These are phyloP conservation scores for Microctenopoma lineatum DNA, from an alignment of 2,797 vertebrate genomes.

Conservation along the genomic window DNA sequence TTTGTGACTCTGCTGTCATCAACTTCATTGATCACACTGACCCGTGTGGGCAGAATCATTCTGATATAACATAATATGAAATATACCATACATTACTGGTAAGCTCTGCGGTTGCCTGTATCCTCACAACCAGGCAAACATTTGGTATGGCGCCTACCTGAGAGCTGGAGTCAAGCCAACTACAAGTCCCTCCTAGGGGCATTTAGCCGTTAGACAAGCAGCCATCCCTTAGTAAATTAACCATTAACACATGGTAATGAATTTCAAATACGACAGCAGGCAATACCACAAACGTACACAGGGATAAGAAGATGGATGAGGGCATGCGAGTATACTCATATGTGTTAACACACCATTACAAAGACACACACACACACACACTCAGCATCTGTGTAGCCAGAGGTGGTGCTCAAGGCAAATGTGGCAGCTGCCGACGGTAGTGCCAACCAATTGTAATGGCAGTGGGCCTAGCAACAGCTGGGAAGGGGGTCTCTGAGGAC, in stretches of 20 bases:
- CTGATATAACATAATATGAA: slow-evolving; percentile 1
- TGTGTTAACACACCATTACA: slow-evolving; percentile 15
- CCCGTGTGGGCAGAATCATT: background rate
- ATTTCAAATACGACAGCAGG: slow-evolving; percentile 54
- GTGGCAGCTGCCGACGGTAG: slow-evolving; percentile 50
- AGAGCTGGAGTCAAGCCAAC: slow-evolving; percentile 4
- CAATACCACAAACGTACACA: slow-evolving; percentile 24
- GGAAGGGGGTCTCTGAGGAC: slow-evolving; percentile 50
- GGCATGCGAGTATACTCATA: slow-evolving; percentile 13
- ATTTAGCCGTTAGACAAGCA: slow-evolving; percentile 44
- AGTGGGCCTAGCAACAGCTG: slow-evolving; percentile 66
- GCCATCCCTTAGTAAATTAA: slow-evolving; percentile 32
- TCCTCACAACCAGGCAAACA: slow-evolving; percentile 9
- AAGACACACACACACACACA: background rate
- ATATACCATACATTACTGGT: background rate
- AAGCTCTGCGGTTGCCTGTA: background rate
- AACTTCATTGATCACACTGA: background rate
- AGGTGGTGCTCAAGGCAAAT: slow-evolving; percentile 56
- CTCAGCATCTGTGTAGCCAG: slow-evolving; percentile 56
- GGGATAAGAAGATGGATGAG: slow-evolving; percentile 24
- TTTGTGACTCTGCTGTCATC: background rate
- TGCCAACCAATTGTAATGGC: slow-evolving; percentile 55
- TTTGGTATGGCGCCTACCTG: slow-evolving; percentile 3
- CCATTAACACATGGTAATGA: slow-evolving; percentile 50
- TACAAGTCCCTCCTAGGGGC: slow-evolving; percentile 18